Conservation (phyloP, 2,888 invertebrate genomes). For the Netelia virgata region DNA sequence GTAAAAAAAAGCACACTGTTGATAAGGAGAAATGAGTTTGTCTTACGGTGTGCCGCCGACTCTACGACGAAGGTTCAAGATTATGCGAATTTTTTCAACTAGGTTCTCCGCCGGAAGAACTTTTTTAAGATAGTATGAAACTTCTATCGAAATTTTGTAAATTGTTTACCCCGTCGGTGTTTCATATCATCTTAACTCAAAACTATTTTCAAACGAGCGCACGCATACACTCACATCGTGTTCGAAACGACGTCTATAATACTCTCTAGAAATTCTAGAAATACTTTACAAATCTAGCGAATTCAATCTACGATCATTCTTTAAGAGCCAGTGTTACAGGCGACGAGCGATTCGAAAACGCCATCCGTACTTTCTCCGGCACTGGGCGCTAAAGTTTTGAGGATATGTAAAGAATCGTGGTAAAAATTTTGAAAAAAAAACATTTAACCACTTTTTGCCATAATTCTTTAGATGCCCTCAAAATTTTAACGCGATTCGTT, state of each 20-base stretch:
- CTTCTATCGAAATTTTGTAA: too few species aligned
- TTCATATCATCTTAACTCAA: background rate
- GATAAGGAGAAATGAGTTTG: background rate
- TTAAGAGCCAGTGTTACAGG: too few species aligned
- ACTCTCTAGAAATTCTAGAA: slow-evolving; percentile 36
- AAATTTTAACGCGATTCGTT: too few species aligned
- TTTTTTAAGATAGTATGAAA: too few species aligned
- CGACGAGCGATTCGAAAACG: too few species aligned
- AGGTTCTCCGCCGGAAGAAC: background rate
- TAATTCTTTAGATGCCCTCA: too few species aligned
- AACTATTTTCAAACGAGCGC: slow-evolving; percentile 4
- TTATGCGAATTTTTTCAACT: background rate
- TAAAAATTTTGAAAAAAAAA: too few species aligned
- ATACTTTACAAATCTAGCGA: slow-evolving; percentile 45
- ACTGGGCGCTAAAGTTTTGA: too few species aligned
- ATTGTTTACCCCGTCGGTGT: too few species aligned
- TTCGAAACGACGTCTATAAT: slow-evolving; percentile 13
- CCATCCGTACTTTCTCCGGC: too few species aligned
- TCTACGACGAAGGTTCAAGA: background rate
- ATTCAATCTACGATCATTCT: background rate
- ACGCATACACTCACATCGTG: slow-evolving; percentile 28
- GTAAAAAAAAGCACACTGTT: slow-evolving; percentile 5
- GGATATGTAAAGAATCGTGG: too few species aligned
- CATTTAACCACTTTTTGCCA: too few species aligned
- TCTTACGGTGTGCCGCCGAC: slow-evolving; percentile 13